Evolutionary conservation across 1,140 invertebrate species (phyloP).

Genomic region (Euwallacea fornicatus): DNA sequence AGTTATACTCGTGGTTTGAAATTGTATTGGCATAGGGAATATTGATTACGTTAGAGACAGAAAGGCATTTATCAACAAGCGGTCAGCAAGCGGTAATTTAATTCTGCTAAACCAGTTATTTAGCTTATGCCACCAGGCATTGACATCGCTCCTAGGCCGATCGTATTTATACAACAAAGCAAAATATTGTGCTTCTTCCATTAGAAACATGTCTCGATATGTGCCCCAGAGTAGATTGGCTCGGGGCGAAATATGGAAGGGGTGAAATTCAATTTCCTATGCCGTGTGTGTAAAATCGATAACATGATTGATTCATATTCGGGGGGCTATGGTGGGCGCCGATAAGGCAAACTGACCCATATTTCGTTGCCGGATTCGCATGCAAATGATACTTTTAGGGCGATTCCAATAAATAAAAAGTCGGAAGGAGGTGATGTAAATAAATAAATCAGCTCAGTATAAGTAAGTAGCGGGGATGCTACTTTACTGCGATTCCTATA

Average conservation of each 20-base stretch:
- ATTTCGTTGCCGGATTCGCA: constrained; percentile 29
- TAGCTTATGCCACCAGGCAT: neutral
- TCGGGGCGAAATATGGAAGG: constrained; percentile 23
- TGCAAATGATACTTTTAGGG: constrained; percentile 22
- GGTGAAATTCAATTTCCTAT: constrained; percentile 36
- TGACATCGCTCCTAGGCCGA: neutral
- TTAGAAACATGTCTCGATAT: constrained; percentile 3
- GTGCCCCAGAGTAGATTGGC: neutral
- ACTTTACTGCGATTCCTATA: too few relatives aligned
- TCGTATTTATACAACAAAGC: constrained; percentile 1
- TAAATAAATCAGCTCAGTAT: constrained; percentile 21
- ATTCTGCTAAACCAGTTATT: constrained; percentile 7
- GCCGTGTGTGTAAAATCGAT: constrained; percentile 27
- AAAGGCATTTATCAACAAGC: constrained; percentile 10
- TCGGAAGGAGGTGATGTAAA: constrained; percentile 7
- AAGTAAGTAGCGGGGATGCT: too few relatives aligned
- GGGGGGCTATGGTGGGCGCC: constrained; percentile 25
- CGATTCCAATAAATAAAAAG: constrained; percentile 32
- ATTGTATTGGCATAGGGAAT: constrained; percentile 2
- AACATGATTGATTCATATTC: constrained; percentile 36
- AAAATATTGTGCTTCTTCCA: constrained; percentile 4
- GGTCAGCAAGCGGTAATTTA: constrained; percentile 6
- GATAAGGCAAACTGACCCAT: constrained; percentile 35
- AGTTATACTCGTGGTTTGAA: constrained; percentile 5
- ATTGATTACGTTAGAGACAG: constrained; percentile 5